A percentile compares a stretch with the other conserved stretches of the same genome.
Evolutionary conservation across 37 sponge, comb jelly and placozoan species (phyloP).

Genomic region (Cladorhizidae sp.): DNA sequence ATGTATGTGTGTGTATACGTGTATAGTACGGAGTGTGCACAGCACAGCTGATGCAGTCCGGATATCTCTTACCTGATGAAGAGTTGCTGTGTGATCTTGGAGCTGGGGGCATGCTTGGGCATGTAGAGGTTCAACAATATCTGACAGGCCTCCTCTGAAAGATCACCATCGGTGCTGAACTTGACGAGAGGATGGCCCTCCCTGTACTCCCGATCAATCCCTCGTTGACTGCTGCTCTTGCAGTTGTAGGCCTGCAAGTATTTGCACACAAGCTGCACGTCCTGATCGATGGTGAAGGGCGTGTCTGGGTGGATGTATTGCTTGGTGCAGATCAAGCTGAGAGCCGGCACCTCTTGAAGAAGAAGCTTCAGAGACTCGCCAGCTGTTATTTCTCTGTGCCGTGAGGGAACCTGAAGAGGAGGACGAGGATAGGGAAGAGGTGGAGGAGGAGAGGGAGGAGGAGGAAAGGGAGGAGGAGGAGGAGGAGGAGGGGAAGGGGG

Average conservation of each 20-base stretch:
- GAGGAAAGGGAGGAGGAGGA: too few relatives aligned
- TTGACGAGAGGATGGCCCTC: conserved; percentile 54
- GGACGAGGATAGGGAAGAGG: not conserved
- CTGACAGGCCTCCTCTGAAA: conserved; percentile 56
- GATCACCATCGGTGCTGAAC: conserved; percentile 49
- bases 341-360: conserved; percentile 45
- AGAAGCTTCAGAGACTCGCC: conserved; percentile 56
- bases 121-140: conserved; percentile 47
- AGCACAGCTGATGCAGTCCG: too few relatives aligned
- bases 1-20: too few relatives aligned
- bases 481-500: too few relatives aligned
- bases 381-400: conserved; percentile 19
- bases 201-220: conserved; percentile 58
- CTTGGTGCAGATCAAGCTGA: conserved; percentile 55
- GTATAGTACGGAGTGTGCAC: not conserved
- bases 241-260: conserved; percentile 67
- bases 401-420: conserved; percentile 26
- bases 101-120: conserved; percentile 40
- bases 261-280: conserved; percentile 85
- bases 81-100: conserved; percentile 70
- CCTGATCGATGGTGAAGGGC: conserved; percentile 60
- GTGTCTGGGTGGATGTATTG: conserved; percentile 43
- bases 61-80: conserved; percentile 69
- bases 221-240: not conserved
- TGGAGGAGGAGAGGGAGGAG: not conserved